Evolutionary conservation across 2,797 vertebrate species (phyloP).

Genomic region (Esox masquinongy): DNA sequence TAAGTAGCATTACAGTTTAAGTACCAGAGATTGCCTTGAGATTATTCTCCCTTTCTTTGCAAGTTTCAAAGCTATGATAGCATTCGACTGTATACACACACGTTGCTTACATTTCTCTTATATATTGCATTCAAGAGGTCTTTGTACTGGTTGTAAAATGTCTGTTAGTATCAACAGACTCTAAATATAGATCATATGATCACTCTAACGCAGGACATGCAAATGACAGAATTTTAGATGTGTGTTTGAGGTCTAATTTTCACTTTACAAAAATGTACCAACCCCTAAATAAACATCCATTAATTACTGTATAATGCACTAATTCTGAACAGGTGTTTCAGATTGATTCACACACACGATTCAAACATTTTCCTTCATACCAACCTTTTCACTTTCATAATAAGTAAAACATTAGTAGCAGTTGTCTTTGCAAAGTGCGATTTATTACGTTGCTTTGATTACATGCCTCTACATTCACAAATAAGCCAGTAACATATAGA

Average conservation of each 20-base stretch:
- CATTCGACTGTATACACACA: not conserved
- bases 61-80: not conserved
- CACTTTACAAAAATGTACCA: too few species aligned
- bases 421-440: slow-evolving; percentile 79
- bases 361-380: slow-evolving; percentile 61
- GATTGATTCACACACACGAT: slow-evolving; percentile 60
- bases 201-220: too few species aligned
- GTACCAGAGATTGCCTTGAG: slow-evolving; percentile 48
- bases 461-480: slow-evolving; percentile 84
- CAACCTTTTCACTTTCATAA: slow-evolving; percentile 47
- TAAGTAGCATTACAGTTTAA: slow-evolving; percentile 44
- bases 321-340: slow-evolving; percentile 61
- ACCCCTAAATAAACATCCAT: too few species aligned
- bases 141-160: not conserved
- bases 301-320: slow-evolving; percentile 40
- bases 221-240: too few species aligned
- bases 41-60: slow-evolving; percentile 28
- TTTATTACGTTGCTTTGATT: slow-evolving; percentile 84
- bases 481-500: slow-evolving; percentile 79
- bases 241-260: too few species aligned
- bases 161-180: slow-evolving; percentile 38
- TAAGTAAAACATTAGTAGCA: slow-evolving; percentile 74
- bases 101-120: not conserved
- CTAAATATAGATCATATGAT: too few species aligned
- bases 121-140: not conserved